These are phyloP conservation scores for Epistrophe eligans DNA, from an alignment of 2,888 invertebrate genomes.

Conservation along the genomic window DNA sequence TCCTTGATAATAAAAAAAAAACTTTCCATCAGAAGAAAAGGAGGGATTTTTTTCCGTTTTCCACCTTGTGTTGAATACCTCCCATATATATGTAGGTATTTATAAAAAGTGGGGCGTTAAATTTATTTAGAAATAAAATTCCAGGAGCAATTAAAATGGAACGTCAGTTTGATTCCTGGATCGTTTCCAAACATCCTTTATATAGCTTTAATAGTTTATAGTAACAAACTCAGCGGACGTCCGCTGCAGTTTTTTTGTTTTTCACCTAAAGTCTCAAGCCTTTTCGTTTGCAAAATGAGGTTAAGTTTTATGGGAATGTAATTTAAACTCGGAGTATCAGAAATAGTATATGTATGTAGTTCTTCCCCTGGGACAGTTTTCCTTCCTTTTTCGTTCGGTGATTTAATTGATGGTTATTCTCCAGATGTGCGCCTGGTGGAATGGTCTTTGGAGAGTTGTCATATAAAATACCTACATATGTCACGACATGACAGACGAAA, in stretches of 20 bases:
- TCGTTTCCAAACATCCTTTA: slow-evolving; percentile 43
- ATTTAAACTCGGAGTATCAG: slow-evolving; percentile 36
- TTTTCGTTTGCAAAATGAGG: slow-evolving; percentile 44
- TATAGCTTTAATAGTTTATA: not conserved
- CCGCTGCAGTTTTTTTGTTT: slow-evolving; percentile 42
- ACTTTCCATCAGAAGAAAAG: not conserved
- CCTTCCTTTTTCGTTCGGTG: slow-evolving; percentile 7
- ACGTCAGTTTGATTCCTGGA: slow-evolving; percentile 64
- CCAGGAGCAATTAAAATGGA: slow-evolving; percentile 68
- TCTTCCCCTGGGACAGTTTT: slow-evolving; percentile 49
- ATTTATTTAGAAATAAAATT: slow-evolving; percentile 74
- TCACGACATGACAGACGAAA: slow-evolving; percentile 1
- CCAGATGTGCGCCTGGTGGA: slow-evolving; percentile 20
- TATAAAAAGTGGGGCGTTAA: slow-evolving; percentile 46
- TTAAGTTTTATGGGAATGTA: slow-evolving; percentile 63
- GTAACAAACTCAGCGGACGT: slow-evolving; percentile 10
- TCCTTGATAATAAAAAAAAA: slow-evolving; percentile 19
- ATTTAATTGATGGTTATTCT: slow-evolving; percentile 62
- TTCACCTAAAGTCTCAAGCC: slow-evolving; percentile 28
- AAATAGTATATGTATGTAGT: slow-evolving; percentile 6
- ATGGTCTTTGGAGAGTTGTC: slow-evolving; percentile 30
- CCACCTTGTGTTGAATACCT: not conserved
- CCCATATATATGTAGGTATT: not conserved
- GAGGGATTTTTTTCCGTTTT: slow-evolving; percentile 11
- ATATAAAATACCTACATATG: slow-evolving; percentile 5